Percentiles rank a stretch among this genome's conserved stretches.
phyloP scores from a whole-genome alignment of 2,888 invertebrate species.

The Nesidiocoris tenuis region DNA sequence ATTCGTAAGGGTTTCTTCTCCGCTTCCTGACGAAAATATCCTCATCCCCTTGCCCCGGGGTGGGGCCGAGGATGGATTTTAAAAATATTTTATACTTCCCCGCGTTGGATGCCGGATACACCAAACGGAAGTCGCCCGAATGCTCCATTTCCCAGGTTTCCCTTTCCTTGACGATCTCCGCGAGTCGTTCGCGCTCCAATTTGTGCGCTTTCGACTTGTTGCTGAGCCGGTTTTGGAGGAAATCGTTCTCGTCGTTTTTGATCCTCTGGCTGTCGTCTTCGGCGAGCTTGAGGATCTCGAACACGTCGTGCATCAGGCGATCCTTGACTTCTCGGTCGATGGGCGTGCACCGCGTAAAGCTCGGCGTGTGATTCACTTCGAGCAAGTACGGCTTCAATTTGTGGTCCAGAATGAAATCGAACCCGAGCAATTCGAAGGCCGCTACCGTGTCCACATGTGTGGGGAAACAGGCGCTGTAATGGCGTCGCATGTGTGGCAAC shows the following conservation, averaged over 20 bases:
- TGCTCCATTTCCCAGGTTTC: conserved; percentile 30
- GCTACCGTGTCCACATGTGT: conserved; percentile 80
- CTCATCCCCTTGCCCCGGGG: conserved; percentile 12
- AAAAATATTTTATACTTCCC: conserved; percentile 20
- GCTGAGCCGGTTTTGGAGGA: conserved; percentile 11
- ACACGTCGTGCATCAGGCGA: conserved; percentile 71
- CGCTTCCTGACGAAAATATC: neutral
- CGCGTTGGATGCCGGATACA: neutral
- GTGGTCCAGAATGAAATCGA: conserved; percentile 83
- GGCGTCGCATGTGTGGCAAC: conserved; percentile 83
- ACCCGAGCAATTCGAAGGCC: conserved; percentile 88
- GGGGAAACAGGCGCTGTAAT: conserved; percentile 83
- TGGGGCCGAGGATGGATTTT: conserved; percentile 18
- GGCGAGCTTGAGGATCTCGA: conserved; percentile 73
- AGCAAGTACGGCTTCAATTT: conserved; percentile 81
- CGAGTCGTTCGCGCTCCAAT: conserved; percentile 2
- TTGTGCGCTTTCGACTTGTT: conserved; percentile 6
- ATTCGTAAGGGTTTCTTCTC: conserved; percentile 26
- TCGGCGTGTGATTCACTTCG: conserved; percentile 91
- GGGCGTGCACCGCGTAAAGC: conserved; percentile 84
- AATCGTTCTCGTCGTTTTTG: conserved; percentile 27
- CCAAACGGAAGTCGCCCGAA: conserved; percentile 19
- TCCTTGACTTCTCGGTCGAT: conserved; percentile 85
- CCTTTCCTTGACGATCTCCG: conserved; percentile 16
- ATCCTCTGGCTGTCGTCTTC: conserved; percentile 58